phyloP scores from a whole-genome alignment of 1,140 invertebrate species.

The Pygmarrhopalites habei region DNA sequence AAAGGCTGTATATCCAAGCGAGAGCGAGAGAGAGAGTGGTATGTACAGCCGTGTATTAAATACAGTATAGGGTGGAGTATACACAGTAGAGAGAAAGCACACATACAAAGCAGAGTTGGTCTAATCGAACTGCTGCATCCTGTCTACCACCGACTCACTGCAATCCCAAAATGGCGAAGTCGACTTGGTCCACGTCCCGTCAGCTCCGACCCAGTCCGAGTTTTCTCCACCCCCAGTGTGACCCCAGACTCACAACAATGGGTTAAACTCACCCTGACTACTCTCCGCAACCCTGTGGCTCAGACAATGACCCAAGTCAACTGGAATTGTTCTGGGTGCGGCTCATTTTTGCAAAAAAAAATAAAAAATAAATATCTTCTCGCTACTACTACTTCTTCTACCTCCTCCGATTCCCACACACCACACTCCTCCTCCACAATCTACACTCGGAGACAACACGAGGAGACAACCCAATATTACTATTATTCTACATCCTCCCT shows the following conservation, averaged over 20 bases:
- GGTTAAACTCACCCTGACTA: conserved; percentile 14
- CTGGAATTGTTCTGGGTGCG: conserved; percentile 9
- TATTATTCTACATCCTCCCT: no score
- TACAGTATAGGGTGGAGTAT: no score
- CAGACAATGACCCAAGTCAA: conserved; percentile 10
- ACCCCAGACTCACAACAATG: conserved; percentile 27
- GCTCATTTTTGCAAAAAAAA: neutral
- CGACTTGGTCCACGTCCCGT: conserved; percentile 32
- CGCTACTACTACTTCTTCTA: neutral
- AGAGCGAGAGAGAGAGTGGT: no score
- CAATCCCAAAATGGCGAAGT: conserved; percentile 40
- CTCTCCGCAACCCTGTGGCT: conserved; percentile 2
- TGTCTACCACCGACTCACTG: conserved; percentile 38
- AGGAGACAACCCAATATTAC: no score
- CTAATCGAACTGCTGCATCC: conserved; percentile 38
- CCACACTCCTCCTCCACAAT: no score
- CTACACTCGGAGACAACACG: no score
- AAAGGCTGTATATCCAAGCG: no score
- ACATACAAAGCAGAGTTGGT: neutral
- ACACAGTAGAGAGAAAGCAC: no score
- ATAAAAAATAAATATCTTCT: neutral
- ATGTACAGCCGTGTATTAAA: no score
- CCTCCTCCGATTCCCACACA: no score
- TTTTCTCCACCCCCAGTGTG: conserved; percentile 22
- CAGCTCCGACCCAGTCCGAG: conserved; percentile 14